Evolutionary conservation across 2,113 vertebrate genomes (phyloP).

Genomic region (Leptobrachium ailaonicum): DNA sequence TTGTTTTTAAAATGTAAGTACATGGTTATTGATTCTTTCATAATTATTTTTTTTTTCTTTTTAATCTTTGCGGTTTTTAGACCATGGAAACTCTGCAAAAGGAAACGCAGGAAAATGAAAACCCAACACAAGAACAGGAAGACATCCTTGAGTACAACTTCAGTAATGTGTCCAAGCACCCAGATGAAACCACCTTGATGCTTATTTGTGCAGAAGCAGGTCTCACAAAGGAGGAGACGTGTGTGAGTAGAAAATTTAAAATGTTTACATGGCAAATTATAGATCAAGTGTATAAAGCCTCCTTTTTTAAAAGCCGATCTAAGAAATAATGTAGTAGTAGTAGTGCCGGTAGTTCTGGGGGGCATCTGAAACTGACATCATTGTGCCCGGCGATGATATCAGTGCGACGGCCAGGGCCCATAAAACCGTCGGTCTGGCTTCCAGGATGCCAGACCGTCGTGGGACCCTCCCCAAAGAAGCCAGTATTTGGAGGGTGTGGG

Average conservation of each 20-base stretch:
- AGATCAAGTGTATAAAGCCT: too few species aligned
- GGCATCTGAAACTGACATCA: too few species aligned
- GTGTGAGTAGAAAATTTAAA: slow-evolving; percentile 58
- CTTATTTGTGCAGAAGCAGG: slow-evolving; percentile 71
- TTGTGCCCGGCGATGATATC: too few species aligned
- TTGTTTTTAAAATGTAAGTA: background rate
- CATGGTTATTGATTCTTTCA: background rate
- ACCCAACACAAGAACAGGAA: slow-evolving; percentile 63
- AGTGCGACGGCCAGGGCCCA: too few species aligned
- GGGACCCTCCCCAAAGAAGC: too few species aligned
- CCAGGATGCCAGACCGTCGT: too few species aligned
- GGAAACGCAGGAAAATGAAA: background rate
- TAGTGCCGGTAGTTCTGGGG: too few species aligned
- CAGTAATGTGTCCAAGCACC: slow-evolving; percentile 71
- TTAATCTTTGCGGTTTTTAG: background rate
- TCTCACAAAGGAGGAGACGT: slow-evolving; percentile 70
- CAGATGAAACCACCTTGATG: slow-evolving; percentile 69
- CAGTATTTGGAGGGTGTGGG: too few species aligned
- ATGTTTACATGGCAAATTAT: too few species aligned
- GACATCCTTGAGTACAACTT: slow-evolving; percentile 75
- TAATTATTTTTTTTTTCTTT: background rate
- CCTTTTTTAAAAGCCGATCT: too few species aligned
- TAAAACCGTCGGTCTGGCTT: too few species aligned
- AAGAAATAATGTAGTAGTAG: too few species aligned
- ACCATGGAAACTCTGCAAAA: slow-evolving; percentile 22